Evolutionary conservation across 2,113 vertebrate genomes (phyloP).

Genomic region (Piprites chloris): DNA sequence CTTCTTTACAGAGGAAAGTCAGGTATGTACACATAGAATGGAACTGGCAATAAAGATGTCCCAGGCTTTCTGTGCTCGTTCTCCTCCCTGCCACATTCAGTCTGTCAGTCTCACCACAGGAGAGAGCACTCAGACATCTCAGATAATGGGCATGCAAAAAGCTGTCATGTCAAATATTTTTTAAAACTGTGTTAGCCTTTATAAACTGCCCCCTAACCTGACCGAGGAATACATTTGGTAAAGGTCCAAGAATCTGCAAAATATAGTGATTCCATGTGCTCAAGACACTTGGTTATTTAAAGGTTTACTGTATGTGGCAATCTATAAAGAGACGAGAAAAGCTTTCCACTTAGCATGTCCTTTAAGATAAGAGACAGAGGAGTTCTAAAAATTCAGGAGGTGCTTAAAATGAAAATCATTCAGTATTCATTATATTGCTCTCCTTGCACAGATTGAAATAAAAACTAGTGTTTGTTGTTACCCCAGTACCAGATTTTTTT

Average conservation of each 20-base stretch:
- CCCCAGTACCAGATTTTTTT: background rate
- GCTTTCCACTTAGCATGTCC: background rate
- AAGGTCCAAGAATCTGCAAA: constrained; percentile 41
- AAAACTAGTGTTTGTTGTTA: background rate
- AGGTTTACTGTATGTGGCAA: background rate
- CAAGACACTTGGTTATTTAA: background rate
- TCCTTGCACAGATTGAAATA: background rate
- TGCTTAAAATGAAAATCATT: background rate
- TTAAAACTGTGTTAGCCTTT: constrained; percentile 14
- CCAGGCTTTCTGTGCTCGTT: background rate
- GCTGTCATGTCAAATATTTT: constrained; percentile 31
- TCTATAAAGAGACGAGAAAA: background rate
- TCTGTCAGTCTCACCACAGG: constrained; percentile 5
- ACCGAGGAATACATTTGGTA: constrained; percentile 32
- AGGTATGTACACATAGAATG: background rate
- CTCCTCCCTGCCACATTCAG: background rate
- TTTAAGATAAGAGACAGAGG: background rate
- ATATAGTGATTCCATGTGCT: background rate
- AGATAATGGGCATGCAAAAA: constrained; percentile 17
- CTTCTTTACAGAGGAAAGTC: background rate
- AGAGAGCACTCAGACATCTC: background rate
- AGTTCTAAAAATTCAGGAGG: background rate
- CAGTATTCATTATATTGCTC: background rate
- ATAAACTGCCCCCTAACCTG: background rate
- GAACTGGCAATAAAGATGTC: background rate